Evolutionary conservation across 92 coral and sea anemone genomes (phyloP), one percentile per base, ranked within the genome.

Genomic region (Metridium senile): DNA sequence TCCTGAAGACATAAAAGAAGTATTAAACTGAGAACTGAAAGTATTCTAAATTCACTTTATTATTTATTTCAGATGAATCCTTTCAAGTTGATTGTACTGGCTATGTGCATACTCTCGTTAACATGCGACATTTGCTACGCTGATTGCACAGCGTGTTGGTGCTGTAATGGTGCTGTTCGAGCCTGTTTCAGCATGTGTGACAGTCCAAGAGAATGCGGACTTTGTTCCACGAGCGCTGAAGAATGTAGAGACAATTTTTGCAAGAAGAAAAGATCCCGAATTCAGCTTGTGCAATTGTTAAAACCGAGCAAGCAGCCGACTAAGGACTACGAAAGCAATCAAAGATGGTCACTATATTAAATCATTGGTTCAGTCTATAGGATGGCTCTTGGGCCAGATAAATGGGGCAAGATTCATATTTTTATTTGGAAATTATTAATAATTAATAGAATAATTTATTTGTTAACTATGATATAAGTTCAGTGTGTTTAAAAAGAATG

Each of bases 151-250:
- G 43, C 69, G 45, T 63, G 69, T 63, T 63, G 39, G 3, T 63
- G 69, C 31, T 63, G 69, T 18, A 11, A 63, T 63, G 69, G 69
- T 1, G 31, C 10, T 1, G n/a, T 11, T 11, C 43, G 18, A 4
- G 69, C 69, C 69, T 69, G 74, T 33, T 43, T 69, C 19, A 6
- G 26, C 3, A 6, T 69, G 25, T 69, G 74, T 22, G 56, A 25
- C 1, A 45, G n/a, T 69, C 74, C 74, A 1, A 21, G 16, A 1
- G 58, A 69, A 19, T 69, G 74, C 30, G 59, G 58, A 11, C 23
- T 46, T 10, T 69, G 74, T 19, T 16, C 57, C 26, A 51, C 21
- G 2, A 51, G 34, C 17, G 74, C 74, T 9, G 74, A 69, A 13
- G 18, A 25, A 0, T 69, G 74, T 43, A 45, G 74, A 25, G 34